Conservation (phyloP, 2,888 invertebrate genomes). For the Sepiola atlantica region DNA sequence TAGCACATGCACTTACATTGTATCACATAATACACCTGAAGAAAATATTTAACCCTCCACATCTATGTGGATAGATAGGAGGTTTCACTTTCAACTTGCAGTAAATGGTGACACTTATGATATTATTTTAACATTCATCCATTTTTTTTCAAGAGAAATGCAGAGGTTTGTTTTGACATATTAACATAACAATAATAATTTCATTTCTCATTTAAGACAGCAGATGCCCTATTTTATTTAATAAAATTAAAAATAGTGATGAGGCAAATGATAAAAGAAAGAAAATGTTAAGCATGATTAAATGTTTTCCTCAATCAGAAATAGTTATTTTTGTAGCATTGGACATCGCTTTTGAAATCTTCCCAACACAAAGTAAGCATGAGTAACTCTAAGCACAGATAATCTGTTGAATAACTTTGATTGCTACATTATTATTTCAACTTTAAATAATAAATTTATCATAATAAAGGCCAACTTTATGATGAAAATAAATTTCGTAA, state of each 20-base stretch:
- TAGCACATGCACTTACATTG: background rate
- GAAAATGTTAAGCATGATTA: background rate
- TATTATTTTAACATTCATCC: background rate
- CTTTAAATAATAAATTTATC: no score
- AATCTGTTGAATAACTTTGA: background rate
- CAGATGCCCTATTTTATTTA: background rate
- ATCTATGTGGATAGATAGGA: background rate
- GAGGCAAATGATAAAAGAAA: background rate
- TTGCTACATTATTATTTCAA: slow-evolving; percentile 32
- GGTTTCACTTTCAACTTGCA: background rate
- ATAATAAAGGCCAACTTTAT: background rate
- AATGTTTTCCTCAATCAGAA: background rate
- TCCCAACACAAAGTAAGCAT: background rate
- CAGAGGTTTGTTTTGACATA: background rate
- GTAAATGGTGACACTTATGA: background rate
- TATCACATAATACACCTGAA: slow-evolving; percentile 35
- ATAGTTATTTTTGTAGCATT: background rate
- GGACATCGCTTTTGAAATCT: background rate
- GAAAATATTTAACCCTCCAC: background rate
- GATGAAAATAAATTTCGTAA: background rate
- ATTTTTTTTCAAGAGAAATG: background rate
- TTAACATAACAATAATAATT: background rate
- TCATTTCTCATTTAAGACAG: background rate
- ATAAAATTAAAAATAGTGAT: background rate
- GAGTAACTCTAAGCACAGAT: background rate